A percentile compares a stretch with the other conserved stretches of the same genome.
These are phyloP conservation scores for Synchiropus splendidus DNA, from an alignment of 2,113 vertebrate species.

Conservation along the genomic window DNA sequence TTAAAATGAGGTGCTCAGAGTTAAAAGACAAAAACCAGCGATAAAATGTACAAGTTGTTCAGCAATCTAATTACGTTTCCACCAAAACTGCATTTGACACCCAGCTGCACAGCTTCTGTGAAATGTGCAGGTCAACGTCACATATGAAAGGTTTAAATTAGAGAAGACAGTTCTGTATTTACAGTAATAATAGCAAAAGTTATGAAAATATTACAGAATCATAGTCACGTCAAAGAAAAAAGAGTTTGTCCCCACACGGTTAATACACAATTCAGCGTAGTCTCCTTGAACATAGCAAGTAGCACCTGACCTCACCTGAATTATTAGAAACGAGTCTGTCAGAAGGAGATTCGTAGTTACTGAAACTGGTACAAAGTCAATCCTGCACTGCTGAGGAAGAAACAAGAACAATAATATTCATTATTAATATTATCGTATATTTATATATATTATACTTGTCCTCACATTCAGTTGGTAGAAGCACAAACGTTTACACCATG, in stretches of 20 bases:
- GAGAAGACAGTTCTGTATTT: slow-evolving; percentile 47
- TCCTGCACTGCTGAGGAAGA: slow-evolving; percentile 33
- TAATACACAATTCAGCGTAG: slow-evolving; percentile 24
- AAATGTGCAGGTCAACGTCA: slow-evolving; percentile 14
- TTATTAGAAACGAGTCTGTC: slow-evolving; percentile 19
- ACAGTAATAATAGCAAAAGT: slow-evolving; percentile 39
- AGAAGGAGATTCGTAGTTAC: slow-evolving; percentile 18
- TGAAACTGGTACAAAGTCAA: slow-evolving; percentile 18
- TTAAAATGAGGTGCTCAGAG: no score
- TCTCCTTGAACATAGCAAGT: slow-evolving; percentile 22
- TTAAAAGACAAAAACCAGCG: no score
- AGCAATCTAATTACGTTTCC: slow-evolving; percentile 23
- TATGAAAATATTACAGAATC: slow-evolving; percentile 50
- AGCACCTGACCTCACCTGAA: slow-evolving; percentile 47
- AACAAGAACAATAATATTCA: slow-evolving; percentile 42
- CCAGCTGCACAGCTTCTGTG: slow-evolving; percentile 1
- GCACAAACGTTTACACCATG: slow-evolving; percentile 33
- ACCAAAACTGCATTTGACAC: slow-evolving; percentile 17
- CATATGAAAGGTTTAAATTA: slow-evolving; percentile 15
- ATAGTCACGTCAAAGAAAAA: slow-evolving; percentile 34
- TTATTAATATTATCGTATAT: slow-evolving; percentile 35
- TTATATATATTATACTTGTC: slow-evolving; percentile 43
- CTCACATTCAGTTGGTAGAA: slow-evolving; percentile 49
- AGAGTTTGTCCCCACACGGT: no score
- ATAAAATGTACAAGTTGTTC: no score